phyloP scores from a whole-genome alignment of 2,797 vertebrate genomes.

The Monodelphis domestica region DNA sequence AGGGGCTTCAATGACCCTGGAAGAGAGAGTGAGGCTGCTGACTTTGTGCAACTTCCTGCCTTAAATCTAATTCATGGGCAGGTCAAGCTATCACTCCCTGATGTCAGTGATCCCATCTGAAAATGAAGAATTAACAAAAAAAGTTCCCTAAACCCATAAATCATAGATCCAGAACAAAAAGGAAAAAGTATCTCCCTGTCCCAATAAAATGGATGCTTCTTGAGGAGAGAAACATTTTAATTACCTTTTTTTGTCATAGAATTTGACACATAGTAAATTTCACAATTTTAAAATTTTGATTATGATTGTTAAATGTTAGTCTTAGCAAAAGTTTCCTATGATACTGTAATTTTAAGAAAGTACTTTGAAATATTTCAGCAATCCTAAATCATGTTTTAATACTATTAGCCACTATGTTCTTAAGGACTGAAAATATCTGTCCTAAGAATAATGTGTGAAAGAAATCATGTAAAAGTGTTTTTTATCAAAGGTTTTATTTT shows the following conservation, averaged over 20 bases:
- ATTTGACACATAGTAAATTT: neutral
- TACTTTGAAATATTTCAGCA: neutral
- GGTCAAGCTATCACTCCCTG: too few species aligned
- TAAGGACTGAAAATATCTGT: conserved; percentile 24
- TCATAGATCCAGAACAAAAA: neutral
- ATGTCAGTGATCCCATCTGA: too few species aligned
- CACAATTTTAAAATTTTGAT: conserved; percentile 1
- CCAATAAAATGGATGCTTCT: neutral
- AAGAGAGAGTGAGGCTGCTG: too few species aligned
- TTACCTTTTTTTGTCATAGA: neutral
- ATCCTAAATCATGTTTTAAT: conserved; percentile 4
- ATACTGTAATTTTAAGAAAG: neutral
- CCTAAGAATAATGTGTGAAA: conserved; percentile 29
- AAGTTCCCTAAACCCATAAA: neutral
- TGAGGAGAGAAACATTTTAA: neutral
- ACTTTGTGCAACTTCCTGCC: too few species aligned
- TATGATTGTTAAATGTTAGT: neutral
- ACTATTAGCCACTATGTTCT: neutral
- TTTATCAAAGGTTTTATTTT: conserved; percentile 60
- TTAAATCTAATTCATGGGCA: too few species aligned
- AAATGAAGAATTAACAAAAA: too few species aligned
- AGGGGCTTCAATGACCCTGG: too few species aligned
- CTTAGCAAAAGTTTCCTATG: neutral
- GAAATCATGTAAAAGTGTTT: conserved; percentile 51
- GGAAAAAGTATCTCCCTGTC: neutral